Conservation (phyloP, 2,113 vertebrate genomes). For the Pelecanoides urinatrix region DNA sequence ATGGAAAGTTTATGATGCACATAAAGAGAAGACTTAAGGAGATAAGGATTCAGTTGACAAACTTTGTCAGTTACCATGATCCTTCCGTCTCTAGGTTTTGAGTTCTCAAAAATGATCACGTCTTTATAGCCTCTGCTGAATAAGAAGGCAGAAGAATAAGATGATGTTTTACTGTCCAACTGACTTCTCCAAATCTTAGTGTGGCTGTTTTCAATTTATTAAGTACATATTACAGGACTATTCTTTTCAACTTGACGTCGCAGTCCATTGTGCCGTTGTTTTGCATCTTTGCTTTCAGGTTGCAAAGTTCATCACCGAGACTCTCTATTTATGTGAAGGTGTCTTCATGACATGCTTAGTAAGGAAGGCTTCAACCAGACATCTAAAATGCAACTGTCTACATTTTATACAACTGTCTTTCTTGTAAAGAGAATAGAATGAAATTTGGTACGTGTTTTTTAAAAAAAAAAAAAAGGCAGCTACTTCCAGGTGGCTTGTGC, state of each 20-base stretch:
- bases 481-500: neutral
- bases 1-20: accelerated
- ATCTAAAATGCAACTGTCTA: neutral
- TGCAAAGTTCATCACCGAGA: neutral
- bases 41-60: neutral
- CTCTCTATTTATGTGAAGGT: neutral
- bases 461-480: neutral
- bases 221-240: neutral
- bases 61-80: neutral
- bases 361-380: neutral
- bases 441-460: neutral
- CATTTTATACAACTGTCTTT: too few species aligned
- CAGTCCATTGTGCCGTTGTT: neutral
- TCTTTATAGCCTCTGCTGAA: neutral
- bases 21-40: neutral
- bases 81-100: neutral
- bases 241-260: neutral
- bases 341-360: neutral
- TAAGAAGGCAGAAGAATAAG: neutral
- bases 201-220: neutral
- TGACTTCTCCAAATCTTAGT: neutral
- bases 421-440: neutral
- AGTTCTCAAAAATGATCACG: neutral
- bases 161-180: neutral
- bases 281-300: neutral